These are phyloP conservation scores for Caenorhabditis tropicalis DNA, from an alignment of 1,140 invertebrate genomes.

Conservation along the genomic window DNA sequence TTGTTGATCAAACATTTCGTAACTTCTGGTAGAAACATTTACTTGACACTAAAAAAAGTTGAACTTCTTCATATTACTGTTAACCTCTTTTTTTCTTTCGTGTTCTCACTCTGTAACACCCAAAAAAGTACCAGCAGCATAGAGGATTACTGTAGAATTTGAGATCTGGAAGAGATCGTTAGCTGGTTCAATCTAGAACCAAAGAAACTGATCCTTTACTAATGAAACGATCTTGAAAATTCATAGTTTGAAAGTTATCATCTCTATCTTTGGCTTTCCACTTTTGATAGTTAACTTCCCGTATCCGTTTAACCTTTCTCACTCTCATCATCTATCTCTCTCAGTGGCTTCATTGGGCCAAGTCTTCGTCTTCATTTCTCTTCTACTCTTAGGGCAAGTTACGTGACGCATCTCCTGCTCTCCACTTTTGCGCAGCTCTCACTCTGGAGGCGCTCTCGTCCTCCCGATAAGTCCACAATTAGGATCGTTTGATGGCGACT, in stretches of 20 bases:
- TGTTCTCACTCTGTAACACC: neutral
- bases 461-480: conserved; percentile 43
- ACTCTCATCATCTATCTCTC: conserved; percentile 44
- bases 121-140: no score
- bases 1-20: neutral
- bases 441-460: conserved; percentile 30
- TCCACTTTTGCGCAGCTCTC: conserved; percentile 38
- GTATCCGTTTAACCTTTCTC: conserved; percentile 44
- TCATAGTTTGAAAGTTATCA: no score
- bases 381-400: neutral
- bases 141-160: no score
- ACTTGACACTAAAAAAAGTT: neutral
- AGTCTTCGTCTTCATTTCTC: conserved; percentile 39
- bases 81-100: neutral
- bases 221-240: no score
- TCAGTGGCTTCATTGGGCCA: conserved; percentile 31
- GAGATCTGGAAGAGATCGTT: no score
- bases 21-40: neutral
- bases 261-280: no score
- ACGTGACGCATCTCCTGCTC: conserved; percentile 32
- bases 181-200: no score
- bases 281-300: neutral
- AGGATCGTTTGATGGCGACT: conserved; percentile 41
- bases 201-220: no score
- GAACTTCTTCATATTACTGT: no score